Base-by-base conservation (phyloP, 2,888 invertebrate genomes). In the Andrena chrysosceles region DNA sequence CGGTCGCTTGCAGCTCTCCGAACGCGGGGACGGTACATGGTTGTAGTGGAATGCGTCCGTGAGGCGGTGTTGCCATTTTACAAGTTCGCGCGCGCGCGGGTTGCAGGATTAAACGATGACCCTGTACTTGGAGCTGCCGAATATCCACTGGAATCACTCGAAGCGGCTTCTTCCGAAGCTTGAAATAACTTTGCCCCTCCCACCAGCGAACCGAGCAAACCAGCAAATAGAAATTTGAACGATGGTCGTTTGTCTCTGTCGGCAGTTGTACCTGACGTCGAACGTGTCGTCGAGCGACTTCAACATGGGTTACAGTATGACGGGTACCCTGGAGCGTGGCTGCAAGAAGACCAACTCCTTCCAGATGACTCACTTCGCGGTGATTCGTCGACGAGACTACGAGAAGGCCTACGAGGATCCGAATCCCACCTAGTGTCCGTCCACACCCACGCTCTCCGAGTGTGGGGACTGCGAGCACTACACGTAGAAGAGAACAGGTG, bases 261-360 rank as follows among this genome's bases (percentile, higher is more conserved):
- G 59, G 73, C 95, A 96, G 96, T 94, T 97, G 93, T 96, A 96
- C 94, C 95, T 98, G 92, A 97, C 97, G 81, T 97, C 97, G 81
- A 97, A 97, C 94, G 97, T 98, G 91, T 97, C 97, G 64, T 96
- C 97, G 91, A 96, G 97, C 69, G 98, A 98, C 94, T 97, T 97
- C 95, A 97, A 97, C 94, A 97, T 97, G 96, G 98, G 98, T 68
- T 98, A 98, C 95, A 97, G 97, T 92, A 97, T 98, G 96, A 98
- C 97, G 0, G 98, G 98, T 13, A 97, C 97, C 13, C 95, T 98
- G 91, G 98, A 98, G 93, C 95, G 97, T 23, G 97, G 97, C 88
- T 96, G 96, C 93, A 96, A 96, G 87, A 96, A 96, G 92, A 96
- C 96, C 89, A 97, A 97, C 94, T 95, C 95, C 92, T 97, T 97